Percentiles rank a stretch among this genome's conserved stretches.
phyloP scores from a whole-genome alignment of 2,888 invertebrate genomes.

The Tinea pellionella region DNA sequence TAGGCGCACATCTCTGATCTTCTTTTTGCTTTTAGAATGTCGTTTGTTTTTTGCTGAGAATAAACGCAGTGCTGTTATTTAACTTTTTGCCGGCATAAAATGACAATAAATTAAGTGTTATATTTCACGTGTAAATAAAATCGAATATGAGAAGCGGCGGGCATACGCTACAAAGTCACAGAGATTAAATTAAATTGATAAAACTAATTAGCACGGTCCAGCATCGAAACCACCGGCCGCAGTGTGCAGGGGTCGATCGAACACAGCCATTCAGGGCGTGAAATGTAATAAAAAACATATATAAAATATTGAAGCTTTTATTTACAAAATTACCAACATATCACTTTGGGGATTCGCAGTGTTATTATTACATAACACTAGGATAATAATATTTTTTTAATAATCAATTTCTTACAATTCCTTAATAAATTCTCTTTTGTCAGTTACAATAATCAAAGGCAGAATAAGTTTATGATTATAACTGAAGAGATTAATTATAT shows the following conservation, averaged over 20 bases:
- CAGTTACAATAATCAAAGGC: not conserved
- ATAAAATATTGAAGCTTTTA: constrained; percentile 56
- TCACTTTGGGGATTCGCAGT: constrained; percentile 69
- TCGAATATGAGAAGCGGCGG: not conserved
- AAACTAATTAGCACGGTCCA: not conserved
- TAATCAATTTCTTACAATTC: constrained; percentile 10
- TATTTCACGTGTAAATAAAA: not conserved
- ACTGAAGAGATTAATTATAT: not conserved
- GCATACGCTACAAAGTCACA: not conserved
- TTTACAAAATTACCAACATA: constrained; percentile 70
- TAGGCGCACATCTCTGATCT: constrained; percentile 11
- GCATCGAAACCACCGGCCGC: not conserved
- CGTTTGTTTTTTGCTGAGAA: not conserved
- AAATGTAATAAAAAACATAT: not conserved
- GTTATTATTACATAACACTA: constrained; percentile 29
- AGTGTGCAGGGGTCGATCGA: not conserved
- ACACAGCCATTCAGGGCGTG: not conserved
- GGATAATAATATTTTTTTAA: not conserved
- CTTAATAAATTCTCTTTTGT: constrained; percentile 10
- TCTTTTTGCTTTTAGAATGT: not conserved
- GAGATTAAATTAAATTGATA: constrained; percentile 6
- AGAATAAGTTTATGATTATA: not conserved
- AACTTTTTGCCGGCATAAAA: not conserved
- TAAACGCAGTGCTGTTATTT: not conserved
- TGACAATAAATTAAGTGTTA: not conserved